Base-by-base conservation (phyloP, 2,113 vertebrate genomes). In the Macquaria australasica region DNA sequence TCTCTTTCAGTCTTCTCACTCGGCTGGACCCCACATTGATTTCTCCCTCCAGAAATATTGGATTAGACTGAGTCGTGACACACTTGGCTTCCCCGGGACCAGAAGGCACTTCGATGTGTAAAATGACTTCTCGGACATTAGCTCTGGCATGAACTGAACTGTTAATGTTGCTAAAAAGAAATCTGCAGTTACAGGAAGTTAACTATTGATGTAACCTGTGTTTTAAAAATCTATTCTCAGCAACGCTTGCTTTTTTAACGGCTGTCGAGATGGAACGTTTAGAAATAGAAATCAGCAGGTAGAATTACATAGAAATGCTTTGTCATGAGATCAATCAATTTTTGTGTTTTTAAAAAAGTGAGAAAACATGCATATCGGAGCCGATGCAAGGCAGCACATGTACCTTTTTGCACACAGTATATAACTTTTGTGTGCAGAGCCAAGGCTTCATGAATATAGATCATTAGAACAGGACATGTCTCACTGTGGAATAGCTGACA, bases 61-160 rank as follows among this genome's bases (percentile, higher is more conserved):
- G 84, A 87, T 89, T 63, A 45, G 82, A 79, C 82, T 67, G 53
- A 55, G 81, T 92, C 75, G 75, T 92, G 92, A 91, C 82, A 81
- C 79, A 72, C 77, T 86, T 63, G 50, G 86, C 62, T 63, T 81
- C 31, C 31, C 59, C 59, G 8, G n/a, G n/a, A 77, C 68, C 70
- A 10, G 11, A 58, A 55, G 63, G 48, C 74, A 62, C 45, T 39
- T 66, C 45, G 31, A 63, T 1, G 63, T 84, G 77, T 87, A 37
- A 90, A 86, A 83, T 75, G 37, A 68, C 74, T 82, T 85, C 37
- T 66, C 8, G 69, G 74, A 70, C 31, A 69, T 74, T 45, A 73
- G 39, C 28, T 66, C 59, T n/a, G 15, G 16, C 23, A 21, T 78
- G 28, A 84, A 77, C 1, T 56, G 23, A 75, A 14, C 21, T 43